Conservation (phyloP, 2,888 invertebrate genomes). For the Eurytoma californica region DNA sequence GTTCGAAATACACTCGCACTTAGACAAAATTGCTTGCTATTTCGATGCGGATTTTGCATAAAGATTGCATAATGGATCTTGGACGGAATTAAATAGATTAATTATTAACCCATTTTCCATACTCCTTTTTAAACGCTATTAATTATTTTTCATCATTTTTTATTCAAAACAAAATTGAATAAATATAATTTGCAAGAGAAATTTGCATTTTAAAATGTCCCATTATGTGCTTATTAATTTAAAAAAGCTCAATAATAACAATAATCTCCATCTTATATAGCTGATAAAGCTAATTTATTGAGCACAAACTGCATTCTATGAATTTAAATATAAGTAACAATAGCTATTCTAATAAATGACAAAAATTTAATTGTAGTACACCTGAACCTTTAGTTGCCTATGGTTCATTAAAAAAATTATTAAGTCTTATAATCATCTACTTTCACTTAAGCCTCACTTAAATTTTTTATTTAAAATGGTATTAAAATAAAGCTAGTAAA, state of each 20-base stretch:
- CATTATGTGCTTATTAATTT: too few species aligned
- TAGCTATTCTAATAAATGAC: slow-evolving; percentile 20
- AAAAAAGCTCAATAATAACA: neutral
- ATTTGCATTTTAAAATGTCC: neutral
- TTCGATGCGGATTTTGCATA: slow-evolving; percentile 13
- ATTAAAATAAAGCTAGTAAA: too few species aligned
- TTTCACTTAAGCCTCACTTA: too few species aligned
- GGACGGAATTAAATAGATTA: neutral
- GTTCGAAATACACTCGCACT: neutral
- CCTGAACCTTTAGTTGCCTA: neutral
- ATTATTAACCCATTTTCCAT: neutral
- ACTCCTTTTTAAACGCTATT: too few species aligned
- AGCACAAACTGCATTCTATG: neutral
- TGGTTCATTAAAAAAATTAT: too few species aligned
- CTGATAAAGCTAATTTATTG: neutral
- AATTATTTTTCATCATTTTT: too few species aligned
- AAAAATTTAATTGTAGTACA: slow-evolving; percentile 23
- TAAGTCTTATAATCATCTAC: too few species aligned
- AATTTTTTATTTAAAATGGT: too few species aligned
- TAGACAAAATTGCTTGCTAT: too few species aligned
- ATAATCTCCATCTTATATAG: neutral
- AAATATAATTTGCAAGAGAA: neutral
- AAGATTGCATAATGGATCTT: slow-evolving; percentile 2
- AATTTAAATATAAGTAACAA: slow-evolving; percentile 27
- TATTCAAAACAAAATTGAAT: too few species aligned